Evolutionary conservation across 2,888 invertebrate genomes (phyloP), one percentile per base, ranked within the genome.

Genomic region (Masnerella sp.): DNA sequence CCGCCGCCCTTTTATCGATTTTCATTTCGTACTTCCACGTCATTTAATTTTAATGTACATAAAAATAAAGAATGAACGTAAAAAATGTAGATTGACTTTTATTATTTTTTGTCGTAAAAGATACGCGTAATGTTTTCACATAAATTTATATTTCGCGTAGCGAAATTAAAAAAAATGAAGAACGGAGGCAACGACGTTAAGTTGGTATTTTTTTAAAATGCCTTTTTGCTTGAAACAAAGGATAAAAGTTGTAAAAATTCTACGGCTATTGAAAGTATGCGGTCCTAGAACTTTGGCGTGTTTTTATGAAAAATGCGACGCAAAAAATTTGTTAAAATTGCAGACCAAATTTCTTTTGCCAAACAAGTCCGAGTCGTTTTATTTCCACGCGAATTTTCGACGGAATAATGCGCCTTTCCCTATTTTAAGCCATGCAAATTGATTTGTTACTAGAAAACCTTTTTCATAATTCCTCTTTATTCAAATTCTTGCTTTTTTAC

Each of bases 41-140:
- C 59, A 59, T 68, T 68, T 68, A 68, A 45, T 59, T 61, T 68
- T 59, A 52, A 68, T 61, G 68, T 52, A 28, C 68, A 61, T 68
- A 68, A 68, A 68, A 68, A 68, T 68, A 40, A 47, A 61, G 47
- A 51, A 47, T 47, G 69, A 54, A 40, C 61, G 20, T 69, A 61
- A 61, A 61, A 69, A 61, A 69, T 61, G 52, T 61, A 45, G 54
- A 69, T 61, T 56, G 61, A 69, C 61, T 69, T 69, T 69, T 69
- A 69, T 69, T 69, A 54, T 69, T 61, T 69, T 61, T 69, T 61
- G 59, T 45, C 61, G 47, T 69, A 69, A 69, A 61, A 69, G 54
- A 45, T 28, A 59, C 51, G 51, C 49, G 43, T 51, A 49, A 59
- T 52, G 68, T 52, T 68, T 59, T 47, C 52, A 52, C 52, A 59